These are phyloP conservation scores for Puffinus mauretanicus DNA, from an alignment of 2,113 vertebrate genomes.

Conservation along the genomic window DNA sequence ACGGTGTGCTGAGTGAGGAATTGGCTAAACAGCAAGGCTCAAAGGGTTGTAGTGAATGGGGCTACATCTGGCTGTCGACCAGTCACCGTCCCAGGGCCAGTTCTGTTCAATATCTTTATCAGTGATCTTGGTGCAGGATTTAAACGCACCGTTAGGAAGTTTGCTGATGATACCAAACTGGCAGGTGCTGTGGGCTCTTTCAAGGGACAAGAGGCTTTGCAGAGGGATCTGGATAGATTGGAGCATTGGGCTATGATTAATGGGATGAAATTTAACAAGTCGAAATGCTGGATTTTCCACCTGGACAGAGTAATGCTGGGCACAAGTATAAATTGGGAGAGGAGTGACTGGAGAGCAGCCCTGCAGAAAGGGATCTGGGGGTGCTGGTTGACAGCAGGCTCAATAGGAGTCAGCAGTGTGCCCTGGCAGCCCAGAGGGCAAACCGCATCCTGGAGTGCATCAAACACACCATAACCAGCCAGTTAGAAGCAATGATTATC, in stretches of 20 bases:
- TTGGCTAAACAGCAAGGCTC: background rate
- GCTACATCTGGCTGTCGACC: fast-evolving
- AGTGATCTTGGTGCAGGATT: background rate
- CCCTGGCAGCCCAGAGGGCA: background rate
- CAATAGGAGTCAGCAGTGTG: background rate
- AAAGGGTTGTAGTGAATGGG: background rate
- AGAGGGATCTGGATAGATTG: background rate
- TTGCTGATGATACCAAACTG: background rate
- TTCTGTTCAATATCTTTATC: background rate
- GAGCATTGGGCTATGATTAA: background rate
- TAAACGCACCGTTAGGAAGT: background rate
- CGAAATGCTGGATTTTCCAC: background rate
- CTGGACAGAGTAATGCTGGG: fast-evolving
- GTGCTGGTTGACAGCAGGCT: background rate
- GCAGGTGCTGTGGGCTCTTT: background rate
- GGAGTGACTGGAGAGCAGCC: background rate
- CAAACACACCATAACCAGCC: background rate
- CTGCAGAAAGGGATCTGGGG: background rate
- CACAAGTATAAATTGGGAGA: background rate
- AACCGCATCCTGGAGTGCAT: background rate
- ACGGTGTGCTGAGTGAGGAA: fast-evolving
- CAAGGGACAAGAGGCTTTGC: background rate
- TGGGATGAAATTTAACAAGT: background rate
- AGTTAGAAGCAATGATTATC: background rate
- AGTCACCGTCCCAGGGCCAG: background rate